These are phyloP conservation scores for Ciconia stormi DNA, from an alignment of 2,113 vertebrate species.

Conservation along the genomic window DNA sequence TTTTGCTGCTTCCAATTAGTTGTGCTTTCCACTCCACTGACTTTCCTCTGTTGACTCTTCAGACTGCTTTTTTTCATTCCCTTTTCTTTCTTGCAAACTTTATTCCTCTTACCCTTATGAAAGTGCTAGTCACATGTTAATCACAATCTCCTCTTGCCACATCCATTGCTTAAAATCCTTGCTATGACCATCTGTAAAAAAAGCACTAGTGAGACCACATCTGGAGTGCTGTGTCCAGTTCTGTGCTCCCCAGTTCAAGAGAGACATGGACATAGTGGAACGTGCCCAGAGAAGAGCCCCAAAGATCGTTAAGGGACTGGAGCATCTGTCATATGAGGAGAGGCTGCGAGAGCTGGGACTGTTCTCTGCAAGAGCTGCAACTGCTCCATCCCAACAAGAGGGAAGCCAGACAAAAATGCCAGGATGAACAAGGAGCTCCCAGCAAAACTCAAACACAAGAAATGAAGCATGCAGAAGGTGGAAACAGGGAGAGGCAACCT, in stretches of 20 bases:
- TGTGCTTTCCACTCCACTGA: neutral
- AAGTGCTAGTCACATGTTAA: neutral
- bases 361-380: neutral
- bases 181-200: neutral
- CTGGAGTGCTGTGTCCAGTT: neutral
- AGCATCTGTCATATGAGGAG: neutral
- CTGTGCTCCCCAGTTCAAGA: neutral
- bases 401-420: neutral
- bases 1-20: slow-evolving; percentile 18
- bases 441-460: neutral
- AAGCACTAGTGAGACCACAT: neutral
- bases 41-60: neutral
- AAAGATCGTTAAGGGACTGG: neutral
- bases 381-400: neutral
- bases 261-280: neutral
- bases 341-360: neutral
- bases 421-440: neutral
- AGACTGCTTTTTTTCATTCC: neutral
- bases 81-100: neutral
- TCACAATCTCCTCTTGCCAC: neutral
- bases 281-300: neutral
- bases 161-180: neutral
- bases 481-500: neutral
- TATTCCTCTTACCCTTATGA: neutral
- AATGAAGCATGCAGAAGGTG: neutral